These are phyloP conservation scores for Muraenolepis orangiensis DNA, from an alignment of 2,797 vertebrate genomes.

Conservation along the genomic window DNA sequence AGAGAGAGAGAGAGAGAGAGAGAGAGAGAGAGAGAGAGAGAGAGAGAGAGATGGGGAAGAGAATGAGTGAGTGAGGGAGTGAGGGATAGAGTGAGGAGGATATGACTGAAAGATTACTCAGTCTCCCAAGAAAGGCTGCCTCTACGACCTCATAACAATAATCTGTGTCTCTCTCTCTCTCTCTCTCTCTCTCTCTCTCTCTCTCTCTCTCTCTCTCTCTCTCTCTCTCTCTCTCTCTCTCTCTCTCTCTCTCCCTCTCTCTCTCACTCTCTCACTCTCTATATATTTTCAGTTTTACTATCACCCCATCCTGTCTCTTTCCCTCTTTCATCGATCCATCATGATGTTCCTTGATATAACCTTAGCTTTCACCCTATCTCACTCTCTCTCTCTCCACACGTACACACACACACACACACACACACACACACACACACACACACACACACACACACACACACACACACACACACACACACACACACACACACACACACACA, in stretches of 20 bases:
- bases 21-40: conserved; percentile 36
- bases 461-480: background rate
- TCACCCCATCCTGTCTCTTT: background rate
- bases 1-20: conserved; percentile 48
- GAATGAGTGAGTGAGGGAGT: background rate
- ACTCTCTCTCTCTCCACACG: background rate
- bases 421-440: background rate
- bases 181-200: background rate
- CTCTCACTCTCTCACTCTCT: background rate
- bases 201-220: background rate
- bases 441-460: background rate
- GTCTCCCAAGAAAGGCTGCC: background rate
- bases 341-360: background rate
- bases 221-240: no score
- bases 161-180: background rate
- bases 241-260: background rate
- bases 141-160: background rate
- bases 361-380: background rate
- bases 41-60: background rate
- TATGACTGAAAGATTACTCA: conserved; percentile 13
- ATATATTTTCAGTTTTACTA: background rate
- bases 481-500: background rate
- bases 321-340: background rate
- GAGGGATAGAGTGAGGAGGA: background rate
- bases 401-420: background rate